These are phyloP conservation scores for Rhabdomys pumilio DNA, from an alignment of 2,797 vertebrate genomes.

Conservation along the genomic window DNA sequence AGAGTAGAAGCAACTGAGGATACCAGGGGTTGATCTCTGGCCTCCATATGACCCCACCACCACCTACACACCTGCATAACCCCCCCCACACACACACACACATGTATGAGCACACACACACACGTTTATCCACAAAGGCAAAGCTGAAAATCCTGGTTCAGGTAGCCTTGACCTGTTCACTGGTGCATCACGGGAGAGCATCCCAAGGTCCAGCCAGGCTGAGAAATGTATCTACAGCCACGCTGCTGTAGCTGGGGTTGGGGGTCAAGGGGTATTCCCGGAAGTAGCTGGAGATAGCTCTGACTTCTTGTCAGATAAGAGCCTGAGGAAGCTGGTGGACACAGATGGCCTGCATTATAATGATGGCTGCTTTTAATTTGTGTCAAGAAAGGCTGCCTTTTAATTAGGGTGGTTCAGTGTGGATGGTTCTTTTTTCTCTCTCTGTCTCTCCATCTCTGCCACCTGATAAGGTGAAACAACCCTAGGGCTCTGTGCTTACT, in stretches of 20 bases:
- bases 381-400: constrained; percentile 71
- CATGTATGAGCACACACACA: too few relatives aligned
- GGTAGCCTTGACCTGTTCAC: neutral
- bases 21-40: neutral
- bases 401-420: constrained; percentile 65
- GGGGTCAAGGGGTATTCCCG: neutral
- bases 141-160: too few relatives aligned
- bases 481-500: neutral
- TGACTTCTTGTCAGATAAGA: constrained; percentile 41
- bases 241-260: neutral
- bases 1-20: neutral
- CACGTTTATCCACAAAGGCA: neutral
- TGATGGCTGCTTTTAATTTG: constrained; percentile 77
- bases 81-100: neutral
- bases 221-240: neutral
- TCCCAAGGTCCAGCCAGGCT: neutral
- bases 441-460: neutral
- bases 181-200: neutral
- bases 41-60: neutral
- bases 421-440: neutral
- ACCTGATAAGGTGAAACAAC: neutral
- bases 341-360: neutral
- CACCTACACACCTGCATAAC: neutral
- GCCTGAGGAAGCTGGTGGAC: neutral
- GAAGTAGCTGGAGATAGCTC: neutral